phyloP scores from a whole-genome alignment of 2,888 invertebrate genomes.

The Sialis fuliginosa region DNA sequence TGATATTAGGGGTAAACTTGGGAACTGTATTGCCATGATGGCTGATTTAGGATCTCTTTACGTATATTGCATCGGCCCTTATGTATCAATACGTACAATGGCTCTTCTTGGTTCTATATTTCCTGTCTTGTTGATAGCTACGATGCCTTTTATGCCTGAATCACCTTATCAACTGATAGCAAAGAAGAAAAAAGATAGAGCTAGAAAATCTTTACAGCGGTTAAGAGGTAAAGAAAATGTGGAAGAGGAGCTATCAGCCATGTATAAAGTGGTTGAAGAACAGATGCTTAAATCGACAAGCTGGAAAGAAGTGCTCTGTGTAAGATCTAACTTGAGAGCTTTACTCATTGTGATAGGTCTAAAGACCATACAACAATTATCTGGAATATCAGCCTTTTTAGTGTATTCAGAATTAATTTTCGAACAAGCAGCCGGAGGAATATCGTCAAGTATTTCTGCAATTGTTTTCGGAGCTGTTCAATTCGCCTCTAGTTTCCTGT shows the following conservation, averaged over 20 bases:
- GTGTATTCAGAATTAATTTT: constrained; percentile 23
- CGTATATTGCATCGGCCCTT: constrained; percentile 41
- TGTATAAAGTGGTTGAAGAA: constrained; percentile 19
- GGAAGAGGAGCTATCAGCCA: constrained; percentile 28
- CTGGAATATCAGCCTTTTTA: constrained; percentile 22
- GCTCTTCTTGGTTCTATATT: constrained; percentile 37
- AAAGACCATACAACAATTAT: constrained; percentile 21
- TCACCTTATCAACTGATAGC: constrained; percentile 33
- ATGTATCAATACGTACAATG: constrained; percentile 32
- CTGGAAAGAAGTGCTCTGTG: constrained; percentile 32
- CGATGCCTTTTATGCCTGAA: constrained; percentile 48
- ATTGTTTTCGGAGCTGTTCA: constrained; percentile 21
- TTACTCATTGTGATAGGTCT: constrained; percentile 31
- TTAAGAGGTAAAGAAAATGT: constrained; percentile 32
- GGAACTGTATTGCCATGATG: constrained; percentile 37
- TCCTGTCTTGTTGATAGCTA: constrained; percentile 35
- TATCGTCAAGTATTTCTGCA: constrained; percentile 18
- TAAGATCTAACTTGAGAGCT: constrained; percentile 39
- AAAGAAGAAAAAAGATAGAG: constrained; percentile 25
- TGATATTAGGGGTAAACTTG: constrained; percentile 36
- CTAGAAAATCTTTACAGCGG: constrained; percentile 32
- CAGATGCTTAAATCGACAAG: constrained; percentile 32
- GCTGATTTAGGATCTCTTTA: constrained; percentile 37
- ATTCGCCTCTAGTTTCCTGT: constrained; percentile 12
- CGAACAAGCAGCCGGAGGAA: constrained; percentile 15